Base-by-base conservation (phyloP, 2,797 vertebrate species). In the Artibeus jamaicensis region DNA sequence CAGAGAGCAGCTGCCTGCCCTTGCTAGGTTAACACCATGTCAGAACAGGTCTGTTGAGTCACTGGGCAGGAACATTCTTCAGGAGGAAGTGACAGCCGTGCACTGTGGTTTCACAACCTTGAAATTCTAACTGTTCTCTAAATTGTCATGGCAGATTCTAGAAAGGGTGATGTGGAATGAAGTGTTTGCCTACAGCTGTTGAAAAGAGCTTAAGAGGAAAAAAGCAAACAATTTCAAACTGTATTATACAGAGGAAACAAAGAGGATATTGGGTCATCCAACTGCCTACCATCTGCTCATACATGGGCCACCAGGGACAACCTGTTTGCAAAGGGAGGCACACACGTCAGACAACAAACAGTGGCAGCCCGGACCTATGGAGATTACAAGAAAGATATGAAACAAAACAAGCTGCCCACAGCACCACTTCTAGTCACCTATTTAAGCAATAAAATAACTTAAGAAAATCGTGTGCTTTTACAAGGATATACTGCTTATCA, bases 271-370 rank as follows among this genome's bases (percentile, higher is more conserved):
- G 42, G 86, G 83, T 29, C 83, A 82, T 68, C 86, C 12, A 86
- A 42, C 84, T 16, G 37, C 57, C 62, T 44, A 96, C 97, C 94
- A 93, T 96, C 98, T 98, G 98, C 77, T 98, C 92, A 85, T 65
- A 92, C 95, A 92, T 76, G 14, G 94, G 86, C 79, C 95, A 86
- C 83, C 93, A 83, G 89, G 86, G 95, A 50, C 44, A 32, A 87
- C 94, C 91, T 94, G 88, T 73, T 14, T 91, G 91, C 92, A 95
- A 86, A 95, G 94, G 92, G 86, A 96, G 91, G n/a, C n/a, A 96
- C 91, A 65, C 34, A 48, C 29, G 67, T 89, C 96, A 97, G 96
- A 88, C 77, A 86, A 83, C 97, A 96, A 12, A 92, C 89, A n/a
- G 48, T 22, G 79, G 89, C 44, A 65, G 68, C 26, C 0, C 82